Percentiles rank a stretch among this genome's conserved stretches.
These are phyloP conservation scores for Rhagoletis zephyria DNA, from an alignment of 1,140 invertebrate genomes.

Conservation along the genomic window DNA sequence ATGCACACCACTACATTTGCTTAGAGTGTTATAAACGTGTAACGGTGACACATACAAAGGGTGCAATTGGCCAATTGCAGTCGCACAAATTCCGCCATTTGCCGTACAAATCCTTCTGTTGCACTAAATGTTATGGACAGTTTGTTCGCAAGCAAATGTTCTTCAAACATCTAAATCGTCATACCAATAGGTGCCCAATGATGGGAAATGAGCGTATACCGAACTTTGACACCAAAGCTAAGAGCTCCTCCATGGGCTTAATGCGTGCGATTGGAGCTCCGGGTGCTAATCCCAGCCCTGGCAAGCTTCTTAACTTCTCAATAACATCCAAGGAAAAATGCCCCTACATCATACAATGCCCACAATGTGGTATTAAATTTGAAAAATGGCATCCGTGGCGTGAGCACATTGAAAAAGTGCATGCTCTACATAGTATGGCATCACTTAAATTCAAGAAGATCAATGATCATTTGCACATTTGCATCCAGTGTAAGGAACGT, in stretches of 20 bases:
- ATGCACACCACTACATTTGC: constrained; percentile 69
- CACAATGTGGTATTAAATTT: constrained; percentile 67
- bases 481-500: constrained; percentile 65
- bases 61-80: constrained; percentile 69
- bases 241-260: neutral
- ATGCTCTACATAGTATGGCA: constrained; percentile 61
- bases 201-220: neutral
- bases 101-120: constrained; percentile 69
- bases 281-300: neutral
- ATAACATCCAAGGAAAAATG: constrained; percentile 55
- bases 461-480: constrained; percentile 62
- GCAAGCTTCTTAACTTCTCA: constrained; percentile 2
- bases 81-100: constrained; percentile 70
- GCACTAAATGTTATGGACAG: constrained; percentile 64
- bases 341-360: constrained; percentile 63
- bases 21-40: constrained; percentile 71
- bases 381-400: constrained; percentile 61
- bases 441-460: constrained; percentile 63
- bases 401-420: constrained; percentile 65
- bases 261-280: neutral
- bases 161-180: constrained; percentile 68
- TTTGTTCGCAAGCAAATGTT: constrained; percentile 72
- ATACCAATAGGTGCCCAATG: constrained; percentile 64
- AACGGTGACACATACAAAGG: constrained; percentile 70
- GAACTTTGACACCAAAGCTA: constrained; percentile 9